Evolutionary conservation across 2,113 vertebrate genomes (phyloP).

Genomic region (Pomatostomus ruficeps): DNA sequence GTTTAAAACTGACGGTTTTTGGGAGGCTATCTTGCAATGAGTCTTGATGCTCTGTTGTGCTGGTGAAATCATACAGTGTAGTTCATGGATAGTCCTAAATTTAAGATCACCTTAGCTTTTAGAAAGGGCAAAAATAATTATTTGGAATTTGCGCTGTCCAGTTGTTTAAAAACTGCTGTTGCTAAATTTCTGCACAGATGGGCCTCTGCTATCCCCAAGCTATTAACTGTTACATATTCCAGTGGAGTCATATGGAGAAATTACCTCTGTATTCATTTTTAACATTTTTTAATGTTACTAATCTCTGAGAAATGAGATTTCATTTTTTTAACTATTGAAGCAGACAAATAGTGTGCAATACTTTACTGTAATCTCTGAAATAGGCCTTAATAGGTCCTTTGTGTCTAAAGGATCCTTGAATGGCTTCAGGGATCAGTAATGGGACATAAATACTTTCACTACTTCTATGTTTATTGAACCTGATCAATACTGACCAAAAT

Average conservation of each 20-base stretch:
- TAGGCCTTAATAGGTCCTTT: constrained; percentile 25
- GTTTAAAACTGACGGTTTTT: background rate
- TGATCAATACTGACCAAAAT: background rate
- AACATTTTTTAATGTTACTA: constrained; percentile 13
- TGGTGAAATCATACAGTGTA: background rate
- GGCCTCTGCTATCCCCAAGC: background rate
- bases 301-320: constrained; percentile 18
- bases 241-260: background rate
- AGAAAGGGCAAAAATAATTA: background rate
- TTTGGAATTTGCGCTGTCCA: background rate
- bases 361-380: constrained; percentile 31
- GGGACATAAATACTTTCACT: background rate
- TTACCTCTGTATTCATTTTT: constrained; percentile 38
- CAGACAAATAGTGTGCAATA: constrained; percentile 19
- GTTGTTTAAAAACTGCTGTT: background rate
- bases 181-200: background rate
- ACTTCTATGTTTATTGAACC: background rate
- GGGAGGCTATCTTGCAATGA: background rate
- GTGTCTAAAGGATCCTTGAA: background rate
- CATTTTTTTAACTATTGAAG: background rate
- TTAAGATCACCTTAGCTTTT: background rate
- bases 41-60: background rate
- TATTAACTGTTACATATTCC: background rate
- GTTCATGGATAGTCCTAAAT: background rate
- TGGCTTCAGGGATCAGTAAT: background rate